These are phyloP conservation scores for Manduca sexta DNA, from an alignment of 1,140 invertebrate species.

Conservation along the genomic window DNA sequence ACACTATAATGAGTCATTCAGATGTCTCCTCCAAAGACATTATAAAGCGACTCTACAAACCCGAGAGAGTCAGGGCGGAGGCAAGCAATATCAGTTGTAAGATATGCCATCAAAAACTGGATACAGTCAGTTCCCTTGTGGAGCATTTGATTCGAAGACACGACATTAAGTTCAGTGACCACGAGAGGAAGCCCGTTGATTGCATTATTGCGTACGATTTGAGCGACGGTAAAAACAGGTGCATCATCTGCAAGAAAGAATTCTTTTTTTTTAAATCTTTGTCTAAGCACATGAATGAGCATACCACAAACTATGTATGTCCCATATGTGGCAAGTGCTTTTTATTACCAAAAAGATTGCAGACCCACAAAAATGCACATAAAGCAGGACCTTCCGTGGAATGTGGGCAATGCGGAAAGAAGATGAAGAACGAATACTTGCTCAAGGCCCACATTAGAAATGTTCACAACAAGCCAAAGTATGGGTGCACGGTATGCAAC, in stretches of 20 bases:
- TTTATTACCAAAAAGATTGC: constrained; percentile 9
- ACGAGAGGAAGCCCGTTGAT: constrained; percentile 8
- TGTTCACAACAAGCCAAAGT: constrained; percentile 9
- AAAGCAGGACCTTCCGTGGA: neutral
- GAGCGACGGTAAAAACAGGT: constrained; percentile 9
- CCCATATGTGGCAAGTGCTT: constrained; percentile 13
- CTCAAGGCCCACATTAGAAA: constrained; percentile 10
- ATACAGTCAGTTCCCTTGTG: too few relatives aligned
- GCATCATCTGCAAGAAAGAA: constrained; percentile 11
- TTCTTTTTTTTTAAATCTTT: constrained; percentile 16
- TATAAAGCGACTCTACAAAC: constrained; percentile 8
- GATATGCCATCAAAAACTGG: constrained; percentile 4
- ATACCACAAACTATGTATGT: constrained; percentile 11
- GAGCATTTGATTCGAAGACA: constrained; percentile 4
- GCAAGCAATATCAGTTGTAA: constrained; percentile 11
- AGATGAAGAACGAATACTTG: constrained; percentile 1
- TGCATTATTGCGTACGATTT: constrained; percentile 11
- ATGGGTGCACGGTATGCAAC: constrained; percentile 9
- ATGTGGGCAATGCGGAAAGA: constrained; percentile 10
- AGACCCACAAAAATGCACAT: constrained; percentile 4
- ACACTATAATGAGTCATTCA: constrained; percentile 4
- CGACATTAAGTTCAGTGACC: constrained; percentile 10
- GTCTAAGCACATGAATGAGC: constrained; percentile 15
- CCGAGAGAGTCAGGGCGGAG: constrained; percentile 6
- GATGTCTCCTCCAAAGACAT: constrained; percentile 2